A percentile compares a stretch with the other conserved stretches of the same genome.
phyloP scores from a whole-genome alignment of 2,888 invertebrate species.

The Aleiodes testaceus region DNA sequence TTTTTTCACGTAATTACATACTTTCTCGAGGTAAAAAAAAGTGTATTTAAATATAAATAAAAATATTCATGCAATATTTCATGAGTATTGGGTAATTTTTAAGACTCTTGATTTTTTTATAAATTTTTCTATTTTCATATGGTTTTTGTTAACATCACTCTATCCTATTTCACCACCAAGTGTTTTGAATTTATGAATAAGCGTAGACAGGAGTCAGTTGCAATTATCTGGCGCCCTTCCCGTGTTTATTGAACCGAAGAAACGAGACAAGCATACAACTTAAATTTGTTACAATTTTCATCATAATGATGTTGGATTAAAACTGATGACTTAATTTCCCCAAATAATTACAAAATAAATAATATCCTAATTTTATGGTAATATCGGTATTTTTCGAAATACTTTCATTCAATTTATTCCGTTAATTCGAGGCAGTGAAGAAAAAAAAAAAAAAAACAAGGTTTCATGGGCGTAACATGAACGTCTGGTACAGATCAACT shows the following conservation, averaged over 20 bases:
- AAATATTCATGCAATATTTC: slow-evolving; percentile 7
- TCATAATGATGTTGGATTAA: too few species aligned
- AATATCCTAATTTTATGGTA: too few species aligned
- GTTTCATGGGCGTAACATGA: slow-evolving; percentile 39
- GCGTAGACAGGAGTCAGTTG: slow-evolving; percentile 18
- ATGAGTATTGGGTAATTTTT: background rate
- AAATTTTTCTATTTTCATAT: too few species aligned
- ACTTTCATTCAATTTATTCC: too few species aligned
- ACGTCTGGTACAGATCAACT: slow-evolving; percentile 37
- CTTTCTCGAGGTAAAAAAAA: background rate
- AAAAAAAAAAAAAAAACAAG: background rate
- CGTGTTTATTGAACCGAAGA: background rate
- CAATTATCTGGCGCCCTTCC: slow-evolving; percentile 23
- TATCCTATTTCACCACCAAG: background rate
- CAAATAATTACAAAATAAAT: too few species aligned
- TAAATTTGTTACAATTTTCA: background rate
- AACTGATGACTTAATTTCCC: too few species aligned
- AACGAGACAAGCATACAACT: slow-evolving; percentile 1
- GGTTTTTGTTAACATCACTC: background rate
- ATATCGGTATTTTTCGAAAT: too few species aligned
- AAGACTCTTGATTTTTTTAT: background rate
- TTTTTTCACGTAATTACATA: slow-evolving; percentile 3
- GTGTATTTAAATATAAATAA: background rate
- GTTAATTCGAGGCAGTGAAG: background rate
- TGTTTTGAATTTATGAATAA: slow-evolving; percentile 19